Percentiles rank a stretch among this genome's conserved stretches.
phyloP scores from a whole-genome alignment of 2,113 vertebrate genomes.

The Falco punctatus region DNA sequence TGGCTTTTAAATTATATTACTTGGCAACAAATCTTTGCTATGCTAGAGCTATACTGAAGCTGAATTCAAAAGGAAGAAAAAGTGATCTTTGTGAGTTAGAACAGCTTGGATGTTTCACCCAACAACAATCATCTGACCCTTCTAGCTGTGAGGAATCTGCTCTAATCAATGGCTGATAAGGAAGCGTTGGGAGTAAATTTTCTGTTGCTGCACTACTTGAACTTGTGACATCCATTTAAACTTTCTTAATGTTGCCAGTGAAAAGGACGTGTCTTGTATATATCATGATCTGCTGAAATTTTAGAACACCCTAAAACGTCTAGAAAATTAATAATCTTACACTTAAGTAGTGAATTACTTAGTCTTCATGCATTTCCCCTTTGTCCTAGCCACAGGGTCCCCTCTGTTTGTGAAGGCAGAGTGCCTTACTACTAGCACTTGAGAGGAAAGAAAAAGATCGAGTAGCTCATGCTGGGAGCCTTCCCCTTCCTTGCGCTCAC shows the following conservation, averaged over 20 bases:
- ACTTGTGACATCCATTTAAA: neutral
- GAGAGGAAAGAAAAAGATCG: neutral
- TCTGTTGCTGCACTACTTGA: neutral
- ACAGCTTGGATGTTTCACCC: neutral
- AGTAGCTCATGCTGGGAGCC: neutral
- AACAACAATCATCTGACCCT: neutral
- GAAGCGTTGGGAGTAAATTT: neutral
- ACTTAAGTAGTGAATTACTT: neutral
- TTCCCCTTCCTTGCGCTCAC: neutral
- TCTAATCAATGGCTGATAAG: neutral
- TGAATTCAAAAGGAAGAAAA: neutral
- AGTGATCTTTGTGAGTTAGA: neutral
- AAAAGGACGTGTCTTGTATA: neutral
- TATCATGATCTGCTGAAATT: neutral
- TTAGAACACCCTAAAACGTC: neutral
- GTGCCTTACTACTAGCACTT: neutral
- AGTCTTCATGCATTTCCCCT: neutral
- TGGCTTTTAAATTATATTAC: neutral
- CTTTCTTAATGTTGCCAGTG: neutral
- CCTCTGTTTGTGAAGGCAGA: neutral
- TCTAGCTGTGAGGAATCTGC: neutral
- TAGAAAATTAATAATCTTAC: neutral
- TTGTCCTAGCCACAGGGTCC: neutral
- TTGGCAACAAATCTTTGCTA: accelerated
- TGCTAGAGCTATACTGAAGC: neutral